Evolutionary conservation across 2,888 invertebrate genomes (phyloP).

Genomic region (Cephus pygmeus): DNA sequence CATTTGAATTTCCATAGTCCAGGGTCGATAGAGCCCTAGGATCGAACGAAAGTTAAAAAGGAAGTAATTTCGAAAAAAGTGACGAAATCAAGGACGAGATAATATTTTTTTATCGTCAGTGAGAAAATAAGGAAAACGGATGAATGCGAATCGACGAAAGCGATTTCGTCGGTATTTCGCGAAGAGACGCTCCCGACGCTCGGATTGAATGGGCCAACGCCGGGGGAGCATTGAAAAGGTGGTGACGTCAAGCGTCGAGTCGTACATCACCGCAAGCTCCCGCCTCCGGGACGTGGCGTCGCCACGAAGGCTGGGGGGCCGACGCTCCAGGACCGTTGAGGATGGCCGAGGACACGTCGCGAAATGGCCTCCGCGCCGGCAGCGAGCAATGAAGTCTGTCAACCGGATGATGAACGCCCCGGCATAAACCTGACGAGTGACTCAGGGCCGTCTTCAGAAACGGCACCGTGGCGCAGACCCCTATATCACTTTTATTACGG

Average conservation of each 20-base stretch:
- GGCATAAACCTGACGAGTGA: slow-evolving; percentile 61
- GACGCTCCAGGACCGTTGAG: slow-evolving; percentile 15
- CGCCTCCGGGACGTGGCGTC: slow-evolving; percentile 43
- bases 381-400: slow-evolving; percentile 58
- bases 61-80: not conserved
- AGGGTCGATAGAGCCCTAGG: not conserved
- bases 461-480: slow-evolving; percentile 46
- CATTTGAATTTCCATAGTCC: not conserved
- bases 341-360: slow-evolving; percentile 32
- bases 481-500: slow-evolving; percentile 57
- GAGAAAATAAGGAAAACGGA: not conserved
- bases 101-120: not conserved
- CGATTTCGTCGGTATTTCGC: not conserved
- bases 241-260: slow-evolving; percentile 48
- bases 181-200: not conserved
- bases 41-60: not conserved
- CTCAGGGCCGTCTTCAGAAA: slow-evolving; percentile 49
- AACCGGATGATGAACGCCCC: slow-evolving; percentile 56
- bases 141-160: not conserved
- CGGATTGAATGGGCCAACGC: slow-evolving; percentile 43
- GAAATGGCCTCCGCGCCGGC: slow-evolving; percentile 47
- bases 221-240: slow-evolving; percentile 52
- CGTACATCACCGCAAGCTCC: slow-evolving; percentile 49
- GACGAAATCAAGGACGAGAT: not conserved
- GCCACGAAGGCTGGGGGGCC: slow-evolving; percentile 30